Base-by-base conservation (phyloP, 2,797 vertebrate genomes). In the Arnoldichthys spilopterus region DNA sequence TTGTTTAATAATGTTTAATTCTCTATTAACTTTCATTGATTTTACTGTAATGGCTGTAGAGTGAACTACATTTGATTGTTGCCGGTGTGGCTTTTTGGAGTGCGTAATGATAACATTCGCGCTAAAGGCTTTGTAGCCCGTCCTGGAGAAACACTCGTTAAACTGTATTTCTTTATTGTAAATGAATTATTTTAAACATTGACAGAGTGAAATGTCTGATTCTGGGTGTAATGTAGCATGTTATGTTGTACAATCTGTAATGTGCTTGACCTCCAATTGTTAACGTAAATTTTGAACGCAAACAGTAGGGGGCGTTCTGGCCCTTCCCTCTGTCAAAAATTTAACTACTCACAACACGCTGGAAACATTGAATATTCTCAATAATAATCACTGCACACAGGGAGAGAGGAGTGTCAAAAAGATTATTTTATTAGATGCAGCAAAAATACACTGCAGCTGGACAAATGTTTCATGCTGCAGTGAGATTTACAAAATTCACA, bases 401-500 rank as follows among this genome's bases (percentile, higher is more conserved):
- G 37, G 22, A 47, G 64, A 67, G 15, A 22, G 16, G 22, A 24
- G n/a, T 66, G 1, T 68, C 64, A 47, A 7, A 49, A 49, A 49
- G 0, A 47, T 28, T 2, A 28, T 4, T 68, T 78, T 63, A 71
- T 71, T 71, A 53, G 32, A 67, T 66, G 20, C 13, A 58, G 3
- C 26, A 20, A 54, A 30, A 16, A 53, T n/a, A 18, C 20, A 76
- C 12, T 49, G 22, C 22, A n/a, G n/a, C n/a, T n/a, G n/a, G n/a
- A n/a, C n/a, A n/a, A 51, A n/a, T n/a, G n/a, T n/a, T n/a, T n/a
- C n/a, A n/a, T n/a, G n/a, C n/a, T n/a, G n/a, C n/a, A 61, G 3
- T 11, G 28, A 78, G 59, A 47, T 28, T 68, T 18, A 63, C 49
- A 71, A 62, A 28, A 24, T 72, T 64, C 26, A 72, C 8, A 30